Base-by-base conservation (phyloP, 30 jellyfish, hydroid and myxozoan species). In the Aurelia coerulea region DNA sequence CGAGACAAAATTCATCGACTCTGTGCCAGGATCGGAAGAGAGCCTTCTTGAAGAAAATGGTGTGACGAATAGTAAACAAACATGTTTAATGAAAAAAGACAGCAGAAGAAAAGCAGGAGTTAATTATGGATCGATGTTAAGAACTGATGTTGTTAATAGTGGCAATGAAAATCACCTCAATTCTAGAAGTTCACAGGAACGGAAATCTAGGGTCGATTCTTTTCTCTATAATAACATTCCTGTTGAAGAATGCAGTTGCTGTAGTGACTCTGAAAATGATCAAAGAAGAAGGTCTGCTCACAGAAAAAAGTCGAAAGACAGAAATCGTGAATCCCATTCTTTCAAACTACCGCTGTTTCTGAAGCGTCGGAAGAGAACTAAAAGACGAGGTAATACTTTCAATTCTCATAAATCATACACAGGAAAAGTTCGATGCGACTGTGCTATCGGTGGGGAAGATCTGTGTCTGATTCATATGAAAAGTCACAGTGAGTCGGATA, bases 401-500 rank as follows among this genome's bases (percentile, higher is more conserved):
- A 83, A 32, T 72, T 72, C 60, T 70, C 64, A 62, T 49, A 62
- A 10, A 18, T 11, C 89, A 5, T 18, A 74, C 3, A 31, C 23
- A 13, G 65, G 63, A 15, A 72, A 34, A 23, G 60, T 67, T 60
- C 79, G 78, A 14, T 83, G 92, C 80, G 92, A 73, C 23, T 83
- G 92, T 71, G 92, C 92, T 5, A 49, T 62, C 23, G 72, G 86
- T 29, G 83, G 92, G 17, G 86, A 63, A 42, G 92, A 83, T 13
- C 46, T 83, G 63, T 83, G 92, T 60, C 65, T 83, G 77, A 50
- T 83, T 5, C 92, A 83, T 79, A 42, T 46, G 80, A 83, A 83
- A 71, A 83, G 92, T 62, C 86, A 83, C 14, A 83, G 92, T 46
- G 92, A 83, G 56, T 83, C 92, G 62, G 92, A 83, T 62, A 49